Conservation (phyloP, 2,113 vertebrate genomes). For the Caranx ignobilis region DNA sequence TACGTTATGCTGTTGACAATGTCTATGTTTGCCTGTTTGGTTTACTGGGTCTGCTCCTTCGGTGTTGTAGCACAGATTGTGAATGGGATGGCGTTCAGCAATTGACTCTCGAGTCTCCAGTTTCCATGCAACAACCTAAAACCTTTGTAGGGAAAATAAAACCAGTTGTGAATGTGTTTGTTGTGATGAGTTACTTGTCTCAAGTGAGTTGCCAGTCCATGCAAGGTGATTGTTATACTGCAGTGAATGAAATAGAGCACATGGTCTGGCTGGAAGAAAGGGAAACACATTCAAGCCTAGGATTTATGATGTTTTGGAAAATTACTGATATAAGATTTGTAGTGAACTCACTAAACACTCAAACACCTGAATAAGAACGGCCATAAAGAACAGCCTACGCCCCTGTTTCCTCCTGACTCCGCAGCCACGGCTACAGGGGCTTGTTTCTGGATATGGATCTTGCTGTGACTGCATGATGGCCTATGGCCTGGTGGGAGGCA, state of each 20-base stretch:
- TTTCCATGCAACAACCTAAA: conserved; percentile 22
- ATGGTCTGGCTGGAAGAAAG: conserved; percentile 7
- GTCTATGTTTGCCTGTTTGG: conserved; percentile 6
- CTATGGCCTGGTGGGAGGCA: conserved; percentile 25
- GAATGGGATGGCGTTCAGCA: background rate
- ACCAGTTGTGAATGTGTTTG: conserved; percentile 10
- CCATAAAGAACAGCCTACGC: background rate
- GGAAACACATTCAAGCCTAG: conserved; percentile 8
- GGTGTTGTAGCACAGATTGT: background rate
- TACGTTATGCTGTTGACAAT: background rate
- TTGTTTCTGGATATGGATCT: conserved; percentile 51
- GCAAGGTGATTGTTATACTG: conserved; percentile 20
- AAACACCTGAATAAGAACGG: background rate
- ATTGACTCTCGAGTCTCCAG: conserved; percentile 7
- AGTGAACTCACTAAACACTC: background rate
- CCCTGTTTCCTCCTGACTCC: conserved; percentile 13
- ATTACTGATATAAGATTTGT: background rate
- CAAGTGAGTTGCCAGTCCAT: background rate
- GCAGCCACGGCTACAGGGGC: background rate
- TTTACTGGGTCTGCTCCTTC: background rate
- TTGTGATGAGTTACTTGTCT: conserved; percentile 25
- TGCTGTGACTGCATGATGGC: conserved; percentile 7
- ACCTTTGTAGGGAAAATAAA: conserved; percentile 28
- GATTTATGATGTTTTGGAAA: conserved; percentile 1
- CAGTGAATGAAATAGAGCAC: conserved; percentile 47